Conservation (phyloP, 2,113 vertebrate genomes). For the Leptobrachium ailaonicum region DNA sequence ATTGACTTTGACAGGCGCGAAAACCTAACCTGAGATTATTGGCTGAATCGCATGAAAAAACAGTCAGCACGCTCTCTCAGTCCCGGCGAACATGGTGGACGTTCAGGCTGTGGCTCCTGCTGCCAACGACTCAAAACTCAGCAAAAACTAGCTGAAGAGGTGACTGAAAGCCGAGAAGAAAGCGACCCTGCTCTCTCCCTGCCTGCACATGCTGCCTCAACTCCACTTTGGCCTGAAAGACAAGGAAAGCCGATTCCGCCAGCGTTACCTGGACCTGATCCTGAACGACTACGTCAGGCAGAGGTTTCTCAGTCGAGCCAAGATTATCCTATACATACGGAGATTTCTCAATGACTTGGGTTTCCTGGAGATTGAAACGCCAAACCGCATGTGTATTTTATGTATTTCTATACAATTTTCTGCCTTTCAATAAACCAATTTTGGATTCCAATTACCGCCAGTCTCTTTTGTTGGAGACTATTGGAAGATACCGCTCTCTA, state of each 20-base stretch:
- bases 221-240: slow-evolving; percentile 98
- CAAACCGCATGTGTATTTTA: slow-evolving; percentile 8
- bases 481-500: too few relatives aligned
- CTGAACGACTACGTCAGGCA: slow-evolving; percentile 93
- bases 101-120: too few relatives aligned
- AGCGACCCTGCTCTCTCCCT: slow-evolving; percentile 86
- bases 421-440: too few relatives aligned
- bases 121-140: slow-evolving; percentile 47
- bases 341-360: slow-evolving; percentile 89
- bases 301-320: slow-evolving; percentile 88
- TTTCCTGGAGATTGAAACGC: slow-evolving; percentile 84
- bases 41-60: too few relatives aligned
- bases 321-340: slow-evolving; percentile 92
- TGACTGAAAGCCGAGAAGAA: slow-evolving; percentile 94
- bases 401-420: neutral
- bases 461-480: too few relatives aligned
- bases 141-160: slow-evolving; percentile 76
- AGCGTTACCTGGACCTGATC: slow-evolving; percentile 96
- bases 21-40: too few relatives aligned
- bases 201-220: slow-evolving; percentile 96
- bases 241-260: slow-evolving; percentile 95
- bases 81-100: too few relatives aligned
- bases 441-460: too few relatives aligned
- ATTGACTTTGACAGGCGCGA: too few relatives aligned
- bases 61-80: too few relatives aligned